phyloP scores from a whole-genome alignment of 1,140 invertebrate genomes.

The Drosophila athabasca region DNA sequence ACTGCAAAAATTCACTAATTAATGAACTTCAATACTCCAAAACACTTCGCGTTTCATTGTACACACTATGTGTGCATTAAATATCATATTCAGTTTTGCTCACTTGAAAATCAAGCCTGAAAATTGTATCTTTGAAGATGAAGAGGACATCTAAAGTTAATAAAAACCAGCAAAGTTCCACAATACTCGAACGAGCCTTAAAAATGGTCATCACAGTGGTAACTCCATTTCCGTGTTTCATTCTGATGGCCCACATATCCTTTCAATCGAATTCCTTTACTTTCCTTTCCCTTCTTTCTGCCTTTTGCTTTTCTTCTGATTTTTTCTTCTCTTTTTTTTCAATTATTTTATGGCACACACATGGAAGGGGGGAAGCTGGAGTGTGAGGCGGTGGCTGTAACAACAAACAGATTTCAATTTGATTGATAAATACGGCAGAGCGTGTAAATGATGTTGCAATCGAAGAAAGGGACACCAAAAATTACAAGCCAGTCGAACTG shows the following conservation, averaged over 20 bases:
- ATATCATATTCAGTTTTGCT: no score
- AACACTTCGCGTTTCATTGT: no score
- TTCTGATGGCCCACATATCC: conserved; percentile 30
- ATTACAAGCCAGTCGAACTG: conserved; percentile 48
- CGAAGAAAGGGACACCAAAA: conserved; percentile 63
- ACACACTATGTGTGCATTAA: no score
- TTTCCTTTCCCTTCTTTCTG: not conserved
- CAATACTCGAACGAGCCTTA: conserved; percentile 15
- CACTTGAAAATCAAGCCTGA: no score
- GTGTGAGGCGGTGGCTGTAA: conserved; percentile 32
- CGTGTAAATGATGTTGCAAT: conserved; percentile 72
- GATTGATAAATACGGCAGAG: conserved; percentile 71
- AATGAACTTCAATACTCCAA: no score
- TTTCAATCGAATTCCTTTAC: conserved; percentile 1
- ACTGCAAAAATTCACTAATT: no score
- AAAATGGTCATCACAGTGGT: conserved; percentile 43
- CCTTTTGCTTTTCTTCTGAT: conserved; percentile 10
- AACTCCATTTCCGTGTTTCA: conserved; percentile 54
- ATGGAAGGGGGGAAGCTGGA: not conserved
- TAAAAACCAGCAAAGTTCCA: no score
- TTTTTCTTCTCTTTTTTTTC: conserved; percentile 45
- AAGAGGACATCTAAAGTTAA: no score
- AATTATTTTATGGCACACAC: conserved; percentile 47
- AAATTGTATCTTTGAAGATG: no score
- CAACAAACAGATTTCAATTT: conserved; percentile 81